Percentiles rank a stretch among this genome's conserved stretches.
Evolutionary conservation across 2,797 vertebrate species (phyloP).

Genomic region (Micrastur ruficollis): DNA sequence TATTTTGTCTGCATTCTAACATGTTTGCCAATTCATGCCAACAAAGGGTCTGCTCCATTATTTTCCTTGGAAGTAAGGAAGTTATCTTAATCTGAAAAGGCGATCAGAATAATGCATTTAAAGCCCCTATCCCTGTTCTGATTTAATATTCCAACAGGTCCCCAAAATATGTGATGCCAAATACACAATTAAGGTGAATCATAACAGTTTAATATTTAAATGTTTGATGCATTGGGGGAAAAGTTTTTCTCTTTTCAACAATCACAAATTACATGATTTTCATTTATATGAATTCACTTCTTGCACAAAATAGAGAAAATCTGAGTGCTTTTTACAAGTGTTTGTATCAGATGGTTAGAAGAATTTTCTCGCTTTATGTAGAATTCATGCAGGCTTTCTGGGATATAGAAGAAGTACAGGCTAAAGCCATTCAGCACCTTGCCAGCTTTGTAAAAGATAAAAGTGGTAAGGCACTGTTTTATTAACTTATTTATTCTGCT

Average conservation of each 20-base stretch:
- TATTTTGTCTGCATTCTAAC: not conserved
- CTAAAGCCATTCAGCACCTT: slow-evolving; percentile 59
- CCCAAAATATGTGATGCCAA: not conserved
- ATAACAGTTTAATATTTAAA: not conserved
- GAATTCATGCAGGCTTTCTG: slow-evolving; percentile 73
- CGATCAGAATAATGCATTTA: not conserved
- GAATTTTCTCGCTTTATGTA: slow-evolving; percentile 5
- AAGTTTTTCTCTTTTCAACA: not conserved
- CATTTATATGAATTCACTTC: not conserved
- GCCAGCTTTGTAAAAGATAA: not conserved
- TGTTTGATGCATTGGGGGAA: not conserved
- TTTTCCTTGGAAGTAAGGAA: not conserved
- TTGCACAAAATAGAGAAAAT: not conserved
- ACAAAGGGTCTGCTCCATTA: not conserved
- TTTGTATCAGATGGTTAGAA: not conserved
- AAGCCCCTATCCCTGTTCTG: not conserved
- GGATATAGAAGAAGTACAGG: slow-evolving; percentile 66
- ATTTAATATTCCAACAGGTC: not conserved
- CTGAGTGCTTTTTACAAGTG: not conserved
- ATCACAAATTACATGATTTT: not conserved
- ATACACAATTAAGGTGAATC: not conserved
- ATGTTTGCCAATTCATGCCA: not conserved
- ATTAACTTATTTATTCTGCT: not conserved
- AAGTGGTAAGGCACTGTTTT: slow-evolving; percentile 49
- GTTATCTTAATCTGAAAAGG: not conserved